Evolutionary conservation across 1,140 invertebrate species (phyloP).

Genomic region (Drosophila miranda): DNA sequence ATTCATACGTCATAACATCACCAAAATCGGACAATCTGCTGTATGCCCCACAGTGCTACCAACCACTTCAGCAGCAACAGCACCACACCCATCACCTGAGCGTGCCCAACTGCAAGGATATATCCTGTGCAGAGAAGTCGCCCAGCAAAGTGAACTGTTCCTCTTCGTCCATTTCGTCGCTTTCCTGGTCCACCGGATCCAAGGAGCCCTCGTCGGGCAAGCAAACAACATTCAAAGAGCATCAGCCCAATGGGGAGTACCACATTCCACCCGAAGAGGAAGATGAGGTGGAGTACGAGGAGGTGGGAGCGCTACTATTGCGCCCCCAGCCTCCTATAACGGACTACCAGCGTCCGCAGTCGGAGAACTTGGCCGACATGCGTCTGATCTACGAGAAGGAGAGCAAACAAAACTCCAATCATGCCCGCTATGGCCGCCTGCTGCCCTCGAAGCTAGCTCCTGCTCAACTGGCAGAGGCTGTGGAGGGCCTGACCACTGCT

Average conservation of each 20-base stretch:
- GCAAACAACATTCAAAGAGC: constrained; percentile 23
- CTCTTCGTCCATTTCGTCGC: constrained; percentile 74
- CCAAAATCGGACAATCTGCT: constrained; percentile 78
- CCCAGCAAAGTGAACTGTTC: constrained; percentile 69
- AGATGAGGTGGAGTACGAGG: constrained; percentile 76
- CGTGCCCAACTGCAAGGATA: constrained; percentile 62
- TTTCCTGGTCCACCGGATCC: constrained; percentile 78
- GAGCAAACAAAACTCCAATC: constrained; percentile 29
- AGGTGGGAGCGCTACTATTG: constrained; percentile 65
- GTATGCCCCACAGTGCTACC: constrained; percentile 70
- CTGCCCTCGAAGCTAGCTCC: constrained; percentile 72
- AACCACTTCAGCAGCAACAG: constrained; percentile 36
- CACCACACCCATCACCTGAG: constrained; percentile 39
- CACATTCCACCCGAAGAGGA: constrained; percentile 59
- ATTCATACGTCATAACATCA: constrained; percentile 64
- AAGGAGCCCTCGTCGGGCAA: constrained; percentile 67
- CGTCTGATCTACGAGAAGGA: constrained; percentile 52
- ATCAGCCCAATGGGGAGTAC: constrained; percentile 30
- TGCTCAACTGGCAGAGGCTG: constrained; percentile 39
- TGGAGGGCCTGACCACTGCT: constrained; percentile 35
- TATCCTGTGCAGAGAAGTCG: constrained; percentile 64
- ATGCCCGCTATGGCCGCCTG: constrained; percentile 73
- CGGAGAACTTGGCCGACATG: constrained; percentile 59
- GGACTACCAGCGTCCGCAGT: constrained; percentile 66
- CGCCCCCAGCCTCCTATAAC: constrained; percentile 42